Conservation (phyloP, 2,113 vertebrate species). For the Hyaena hyaena region DNA sequence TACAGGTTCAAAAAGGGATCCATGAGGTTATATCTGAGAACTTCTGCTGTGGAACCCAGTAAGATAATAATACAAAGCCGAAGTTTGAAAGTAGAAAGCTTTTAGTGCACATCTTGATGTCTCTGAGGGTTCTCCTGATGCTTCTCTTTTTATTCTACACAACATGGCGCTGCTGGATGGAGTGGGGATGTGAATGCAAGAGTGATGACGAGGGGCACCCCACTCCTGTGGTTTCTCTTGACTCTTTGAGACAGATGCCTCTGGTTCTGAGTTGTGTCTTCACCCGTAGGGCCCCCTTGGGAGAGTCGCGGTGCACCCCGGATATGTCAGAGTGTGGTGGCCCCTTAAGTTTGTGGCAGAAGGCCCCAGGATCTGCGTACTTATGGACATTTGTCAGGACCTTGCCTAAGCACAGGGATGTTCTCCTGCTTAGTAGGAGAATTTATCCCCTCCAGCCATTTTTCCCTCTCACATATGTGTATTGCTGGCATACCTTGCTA, state of each 20-base stretch:
- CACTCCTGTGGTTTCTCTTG: background rate
- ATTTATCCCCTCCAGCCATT: conserved; percentile 49
- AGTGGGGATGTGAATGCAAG: rapidly evolving
- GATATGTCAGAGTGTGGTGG: background rate
- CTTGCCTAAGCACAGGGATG: conserved; percentile 4
- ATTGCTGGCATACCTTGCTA: conserved; percentile 69
- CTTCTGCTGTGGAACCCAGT: background rate
- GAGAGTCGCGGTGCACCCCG: background rate
- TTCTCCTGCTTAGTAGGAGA: background rate
- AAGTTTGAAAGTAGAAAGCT: background rate
- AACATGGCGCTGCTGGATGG: background rate
- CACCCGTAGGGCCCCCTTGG: rapidly evolving
- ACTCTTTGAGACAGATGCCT: background rate
- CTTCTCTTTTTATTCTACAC: background rate
- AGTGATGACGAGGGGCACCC: background rate
- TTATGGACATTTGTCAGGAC: background rate
- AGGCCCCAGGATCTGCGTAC: background rate
- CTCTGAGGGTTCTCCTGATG: background rate
- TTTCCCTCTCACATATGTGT: conserved; percentile 62
- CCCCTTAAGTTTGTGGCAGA: background rate
- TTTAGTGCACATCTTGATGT: background rate
- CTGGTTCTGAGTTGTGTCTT: background rate
- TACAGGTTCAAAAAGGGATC: background rate
- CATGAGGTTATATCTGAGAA: background rate
- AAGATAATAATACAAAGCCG: background rate